Base-by-base conservation (phyloP, 2,888 invertebrate species). In the Mylabris sibirica region DNA sequence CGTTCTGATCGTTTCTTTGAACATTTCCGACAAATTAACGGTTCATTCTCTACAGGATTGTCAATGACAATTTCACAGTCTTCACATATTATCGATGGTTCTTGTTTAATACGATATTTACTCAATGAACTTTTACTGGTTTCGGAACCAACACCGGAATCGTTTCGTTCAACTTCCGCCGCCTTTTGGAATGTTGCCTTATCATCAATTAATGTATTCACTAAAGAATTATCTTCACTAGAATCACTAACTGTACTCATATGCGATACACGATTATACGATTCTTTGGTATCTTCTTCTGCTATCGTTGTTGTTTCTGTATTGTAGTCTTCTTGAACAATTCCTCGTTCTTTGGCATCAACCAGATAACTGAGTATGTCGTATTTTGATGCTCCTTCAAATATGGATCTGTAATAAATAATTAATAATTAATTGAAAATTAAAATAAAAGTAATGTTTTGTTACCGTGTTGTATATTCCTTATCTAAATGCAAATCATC, bases 81-180 rank as follows among this genome's bases (percentile, higher is more conserved):
- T 85, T 95, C 95, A 82, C 96, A 96, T 35, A 76, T 73, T 14
- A 79, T 75, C 9, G 49, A 35, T 3, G 82, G 78, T 30, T 80
- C 75, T 86, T 92, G 85, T 89, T 92, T 83, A 86, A 90, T 84
- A 85, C 91, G 89, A 76, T 91, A 89, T 82, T 91, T 88, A 82
- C 92, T 93, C 77, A 95, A 89, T 66, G 94, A 93, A 67, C 93
- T 92, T 83, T 95, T 95, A 82, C 94, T 94, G 8, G 96, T 96
- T 84, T 96, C 96, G 3, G 95, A 95, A 62, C 96, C 96, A 1
- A 96, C 96, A 2, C 96, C 97, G 20, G 96, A 96, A 84, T 96
- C 96, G 80, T 96, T 96, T 74, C 97, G 88, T 86, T 96, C 96
- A 75, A 96, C 92, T 83, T 96, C 95, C 3, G 91, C 90, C 9